A percentile compares a stretch with the other conserved stretches of the same genome.
phyloP scores from a whole-genome alignment of 2,888 invertebrate genomes.

The Eilema depressum region DNA sequence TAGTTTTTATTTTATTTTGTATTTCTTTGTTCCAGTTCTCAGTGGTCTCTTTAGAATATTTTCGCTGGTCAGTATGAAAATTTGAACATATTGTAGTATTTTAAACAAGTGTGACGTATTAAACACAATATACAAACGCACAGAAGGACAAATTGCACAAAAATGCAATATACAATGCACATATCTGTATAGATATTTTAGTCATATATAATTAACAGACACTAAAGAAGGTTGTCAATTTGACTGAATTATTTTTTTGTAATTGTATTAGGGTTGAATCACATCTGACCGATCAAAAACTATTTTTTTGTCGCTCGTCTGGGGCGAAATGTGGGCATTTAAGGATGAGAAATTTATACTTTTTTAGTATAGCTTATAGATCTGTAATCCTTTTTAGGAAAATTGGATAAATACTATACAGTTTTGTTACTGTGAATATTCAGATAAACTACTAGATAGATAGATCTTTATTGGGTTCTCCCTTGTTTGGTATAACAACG shows the following conservation, averaged over 20 bases:
- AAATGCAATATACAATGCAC: constrained; percentile 32
- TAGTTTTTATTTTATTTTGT: constrained; percentile 49
- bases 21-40: constrained; percentile 80
- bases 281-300: not conserved
- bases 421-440: not conserved
- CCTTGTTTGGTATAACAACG: too few relatives aligned
- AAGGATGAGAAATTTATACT: not conserved
- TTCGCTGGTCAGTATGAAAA: constrained; percentile 57
- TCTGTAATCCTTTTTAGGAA: not conserved
- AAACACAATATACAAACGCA: constrained; percentile 30
- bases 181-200: not conserved
- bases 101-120: constrained; percentile 12
- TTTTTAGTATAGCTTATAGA: not conserved
- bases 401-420: not conserved
- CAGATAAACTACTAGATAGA: too few relatives aligned
- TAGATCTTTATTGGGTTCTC: too few relatives aligned
- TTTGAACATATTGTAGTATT: constrained; percentile 1
- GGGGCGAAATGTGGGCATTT: not conserved
- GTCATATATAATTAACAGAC: not conserved
- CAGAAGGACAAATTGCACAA: constrained; percentile 50
- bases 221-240: too few relatives aligned
- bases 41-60: constrained; percentile 72
- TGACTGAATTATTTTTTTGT: too few relatives aligned
- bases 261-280: not conserved
- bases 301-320: not conserved